phyloP scores from a whole-genome alignment of 1,140 invertebrate species.

The Drosophila orosa region DNA sequence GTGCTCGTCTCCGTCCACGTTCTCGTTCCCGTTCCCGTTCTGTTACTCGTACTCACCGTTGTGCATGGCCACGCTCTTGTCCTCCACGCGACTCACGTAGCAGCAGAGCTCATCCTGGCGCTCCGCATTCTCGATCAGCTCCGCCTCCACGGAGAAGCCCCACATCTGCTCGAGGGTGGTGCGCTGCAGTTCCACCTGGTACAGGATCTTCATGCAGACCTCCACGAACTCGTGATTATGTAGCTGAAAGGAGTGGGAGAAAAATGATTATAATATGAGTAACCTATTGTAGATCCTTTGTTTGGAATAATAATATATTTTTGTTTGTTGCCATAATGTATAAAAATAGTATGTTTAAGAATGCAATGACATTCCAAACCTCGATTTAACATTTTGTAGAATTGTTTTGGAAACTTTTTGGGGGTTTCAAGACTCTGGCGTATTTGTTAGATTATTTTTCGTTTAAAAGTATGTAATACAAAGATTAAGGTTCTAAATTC shows the following conservation, averaged over 20 bases:
- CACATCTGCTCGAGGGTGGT: slow-evolving; percentile 97
- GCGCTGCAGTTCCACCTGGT: slow-evolving; percentile 96
- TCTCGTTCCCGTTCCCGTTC: background rate
- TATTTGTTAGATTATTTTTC: too few species aligned
- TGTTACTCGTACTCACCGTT: slow-evolving; percentile 90
- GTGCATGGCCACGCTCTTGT: slow-evolving; percentile 96
- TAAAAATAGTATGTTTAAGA: background rate
- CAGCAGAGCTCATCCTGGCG: slow-evolving; percentile 98
- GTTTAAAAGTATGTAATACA: too few species aligned
- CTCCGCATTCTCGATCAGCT: slow-evolving; percentile 97
- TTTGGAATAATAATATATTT: background rate
- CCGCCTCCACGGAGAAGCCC: slow-evolving; percentile 98
- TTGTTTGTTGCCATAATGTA: too few species aligned
- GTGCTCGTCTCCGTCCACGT: background rate
- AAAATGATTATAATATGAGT: background rate
- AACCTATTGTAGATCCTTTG: background rate
- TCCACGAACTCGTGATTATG: slow-evolving; percentile 98
- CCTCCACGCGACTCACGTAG: slow-evolving; percentile 97
- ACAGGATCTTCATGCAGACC: slow-evolving; percentile 98
- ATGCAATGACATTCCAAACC: background rate
- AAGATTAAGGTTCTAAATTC: too few species aligned
- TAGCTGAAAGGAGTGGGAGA: slow-evolving; percentile 87
- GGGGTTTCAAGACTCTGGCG: background rate
- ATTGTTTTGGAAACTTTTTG: background rate
- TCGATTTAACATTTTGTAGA: background rate